phyloP scores from a whole-genome alignment of 1,140 invertebrate genomes.

The Lethrus apterus region DNA sequence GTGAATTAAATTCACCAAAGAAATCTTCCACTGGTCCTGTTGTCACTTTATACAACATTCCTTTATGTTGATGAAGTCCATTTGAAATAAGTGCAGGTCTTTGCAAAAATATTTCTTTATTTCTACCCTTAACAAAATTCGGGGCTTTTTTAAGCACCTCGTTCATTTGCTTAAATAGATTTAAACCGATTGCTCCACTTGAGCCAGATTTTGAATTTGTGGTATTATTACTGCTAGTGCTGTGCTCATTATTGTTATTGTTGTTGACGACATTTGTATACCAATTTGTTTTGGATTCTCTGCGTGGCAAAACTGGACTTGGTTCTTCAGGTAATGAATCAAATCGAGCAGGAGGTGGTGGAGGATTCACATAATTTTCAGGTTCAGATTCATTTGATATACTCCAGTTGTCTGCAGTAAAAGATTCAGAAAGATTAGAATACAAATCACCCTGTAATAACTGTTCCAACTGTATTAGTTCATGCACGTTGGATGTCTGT shows the following conservation, averaged over 20 bases:
- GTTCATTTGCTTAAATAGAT: slow-evolving; percentile 34
- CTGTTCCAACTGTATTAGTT: slow-evolving; percentile 33
- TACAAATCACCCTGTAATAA: slow-evolving; percentile 36
- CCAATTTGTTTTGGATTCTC: slow-evolving; percentile 29
- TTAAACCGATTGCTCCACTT: slow-evolving; percentile 23
- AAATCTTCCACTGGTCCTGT: slow-evolving; percentile 38
- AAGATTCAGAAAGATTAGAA: slow-evolving; percentile 28
- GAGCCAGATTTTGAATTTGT: background rate
- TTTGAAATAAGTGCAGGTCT: slow-evolving; percentile 30
- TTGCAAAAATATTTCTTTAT: slow-evolving; percentile 22
- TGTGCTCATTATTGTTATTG: background rate
- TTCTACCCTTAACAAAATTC: slow-evolving; percentile 27
- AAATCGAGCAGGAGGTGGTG: slow-evolving; percentile 44
- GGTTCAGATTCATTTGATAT: slow-evolving; percentile 35
- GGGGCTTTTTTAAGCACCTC: slow-evolving; percentile 33
- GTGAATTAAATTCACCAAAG: slow-evolving; percentile 39
- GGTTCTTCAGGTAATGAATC: slow-evolving; percentile 40
- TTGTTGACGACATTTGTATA: background rate
- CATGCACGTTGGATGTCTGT: slow-evolving; percentile 17
- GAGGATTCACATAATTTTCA: slow-evolving; percentile 42
- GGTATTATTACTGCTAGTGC: slow-evolving; percentile 1
- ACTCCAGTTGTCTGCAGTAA: slow-evolving; percentile 36
- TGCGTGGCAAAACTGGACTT: slow-evolving; percentile 8
- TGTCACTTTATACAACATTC: slow-evolving; percentile 39
- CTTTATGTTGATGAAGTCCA: slow-evolving; percentile 32